These are phyloP conservation scores for Pungitius pungitius DNA, from an alignment of 2,113 vertebrate species.

Conservation along the genomic window DNA sequence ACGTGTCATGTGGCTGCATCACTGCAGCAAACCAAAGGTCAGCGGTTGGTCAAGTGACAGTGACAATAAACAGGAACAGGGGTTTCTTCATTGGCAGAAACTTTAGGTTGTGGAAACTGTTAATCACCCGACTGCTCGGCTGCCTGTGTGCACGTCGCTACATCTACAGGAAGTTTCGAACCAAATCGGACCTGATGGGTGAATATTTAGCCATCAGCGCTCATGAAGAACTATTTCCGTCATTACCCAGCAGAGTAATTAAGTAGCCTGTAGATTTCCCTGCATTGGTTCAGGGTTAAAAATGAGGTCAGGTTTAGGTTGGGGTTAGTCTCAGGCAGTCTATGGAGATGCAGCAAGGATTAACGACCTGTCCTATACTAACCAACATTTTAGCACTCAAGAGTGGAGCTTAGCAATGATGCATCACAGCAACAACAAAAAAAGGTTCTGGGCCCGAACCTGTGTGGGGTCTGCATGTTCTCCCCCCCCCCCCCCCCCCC, in stretches of 20 bases:
- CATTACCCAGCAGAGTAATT: background rate
- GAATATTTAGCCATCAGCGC: background rate
- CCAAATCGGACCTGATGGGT: slow-evolving; percentile 21
- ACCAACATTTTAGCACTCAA: background rate
- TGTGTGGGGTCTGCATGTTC: no score
- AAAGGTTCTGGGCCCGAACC: no score
- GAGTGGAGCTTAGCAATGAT: no score
- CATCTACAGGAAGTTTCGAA: slow-evolving; percentile 6
- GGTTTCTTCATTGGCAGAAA: slow-evolving; percentile 15
- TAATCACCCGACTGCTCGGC: slow-evolving; percentile 3
- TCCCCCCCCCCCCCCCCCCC: no score
- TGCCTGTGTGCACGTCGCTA: background rate
- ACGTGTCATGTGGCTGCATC: background rate
- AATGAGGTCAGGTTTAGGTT: slow-evolving; percentile 11
- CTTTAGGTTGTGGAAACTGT: slow-evolving; percentile 8
- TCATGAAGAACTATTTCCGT: background rate
- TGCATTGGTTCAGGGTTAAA: slow-evolving; percentile 14
- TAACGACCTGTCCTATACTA: background rate
- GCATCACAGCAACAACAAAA: no score
- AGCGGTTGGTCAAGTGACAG: slow-evolving; percentile 33
- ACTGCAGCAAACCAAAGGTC: slow-evolving; percentile 9
- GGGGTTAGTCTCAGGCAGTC: background rate
- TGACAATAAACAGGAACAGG: slow-evolving; percentile 22
- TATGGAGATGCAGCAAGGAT: background rate
- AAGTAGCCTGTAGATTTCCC: background rate